A percentile compares a stretch with the other conserved stretches of the same genome.
These are phyloP conservation scores for Microctenopoma steveboyesi DNA, from an alignment of 2,797 vertebrate species.

Conservation along the genomic window DNA sequence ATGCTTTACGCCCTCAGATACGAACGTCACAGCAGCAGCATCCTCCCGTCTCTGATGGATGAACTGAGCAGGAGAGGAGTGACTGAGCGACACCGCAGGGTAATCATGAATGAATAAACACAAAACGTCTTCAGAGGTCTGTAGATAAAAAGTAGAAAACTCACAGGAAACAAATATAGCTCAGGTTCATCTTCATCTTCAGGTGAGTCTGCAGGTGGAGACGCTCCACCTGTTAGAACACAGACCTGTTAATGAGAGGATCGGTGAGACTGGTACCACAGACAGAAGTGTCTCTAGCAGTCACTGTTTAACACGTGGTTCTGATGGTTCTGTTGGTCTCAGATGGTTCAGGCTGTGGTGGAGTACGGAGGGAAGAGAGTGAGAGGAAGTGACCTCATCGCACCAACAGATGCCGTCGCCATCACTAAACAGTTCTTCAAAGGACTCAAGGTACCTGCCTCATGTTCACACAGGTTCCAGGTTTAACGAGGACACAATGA, in stretches of 20 bases:
- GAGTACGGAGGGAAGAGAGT: constrained; percentile 94
- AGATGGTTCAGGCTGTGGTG: constrained; percentile 91
- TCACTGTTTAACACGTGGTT: too few species aligned
- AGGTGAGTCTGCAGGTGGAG: too few species aligned
- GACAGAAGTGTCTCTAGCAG: neutral
- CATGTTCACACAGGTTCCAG: neutral
- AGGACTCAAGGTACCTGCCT: constrained; percentile 88
- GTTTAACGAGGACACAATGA: too few species aligned
- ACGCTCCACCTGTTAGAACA: too few species aligned
- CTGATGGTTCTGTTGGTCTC: constrained; percentile 8
- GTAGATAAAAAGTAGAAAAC: too few species aligned
- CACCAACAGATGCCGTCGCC: constrained; percentile 92
- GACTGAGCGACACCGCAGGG: constrained; percentile 85
- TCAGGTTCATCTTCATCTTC: too few species aligned
- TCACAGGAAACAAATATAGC: too few species aligned
- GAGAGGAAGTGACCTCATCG: constrained; percentile 94
- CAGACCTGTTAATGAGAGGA: too few species aligned
- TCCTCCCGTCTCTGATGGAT: constrained; percentile 85
- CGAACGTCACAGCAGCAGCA: constrained; percentile 90
- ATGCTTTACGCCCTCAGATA: constrained; percentile 95
- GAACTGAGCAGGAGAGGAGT: constrained; percentile 88
- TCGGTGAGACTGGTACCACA: too few species aligned
- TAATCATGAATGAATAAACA: constrained; percentile 9
- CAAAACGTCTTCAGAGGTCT: too few species aligned
- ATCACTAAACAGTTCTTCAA: constrained; percentile 99